Evolutionary conservation across 2,797 vertebrate genomes (phyloP).

Genomic region (Silurus lanzhouensis): DNA sequence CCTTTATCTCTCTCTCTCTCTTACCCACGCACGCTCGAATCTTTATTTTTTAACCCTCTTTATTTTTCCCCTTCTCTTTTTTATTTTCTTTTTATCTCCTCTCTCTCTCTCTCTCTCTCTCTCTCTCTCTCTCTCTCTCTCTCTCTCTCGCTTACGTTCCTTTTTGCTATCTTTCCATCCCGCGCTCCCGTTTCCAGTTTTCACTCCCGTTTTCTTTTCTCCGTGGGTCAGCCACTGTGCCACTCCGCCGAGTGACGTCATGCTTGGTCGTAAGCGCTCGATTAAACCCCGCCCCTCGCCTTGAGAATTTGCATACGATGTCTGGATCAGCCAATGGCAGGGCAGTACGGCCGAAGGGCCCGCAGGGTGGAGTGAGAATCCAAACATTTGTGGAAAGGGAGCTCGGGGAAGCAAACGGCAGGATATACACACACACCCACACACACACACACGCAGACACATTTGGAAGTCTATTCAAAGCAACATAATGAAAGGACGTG

Average conservation of each 20-base stretch:
- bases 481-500: neutral
- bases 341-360: slow-evolving; percentile 54
- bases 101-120: slow-evolving; percentile 50
- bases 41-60: neutral
- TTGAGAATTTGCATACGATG: slow-evolving; percentile 79
- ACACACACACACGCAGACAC: neutral
- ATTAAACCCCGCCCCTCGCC: slow-evolving; percentile 60
- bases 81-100: slow-evolving; percentile 41
- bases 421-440: neutral
- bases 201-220: slow-evolving; percentile 56
- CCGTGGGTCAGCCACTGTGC: slow-evolving; percentile 60
- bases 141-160: slow-evolving; percentile 45
- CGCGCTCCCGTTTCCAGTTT: slow-evolving; percentile 51
- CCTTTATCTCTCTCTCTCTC: slow-evolving; percentile 44
- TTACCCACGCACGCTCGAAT: slow-evolving; percentile 7
- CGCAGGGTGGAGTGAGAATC: slow-evolving; percentile 68
- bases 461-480: neutral
- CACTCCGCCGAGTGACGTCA: slow-evolving; percentile 82
- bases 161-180: slow-evolving; percentile 59
- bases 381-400: slow-evolving; percentile 72
- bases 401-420: slow-evolving; percentile 50
- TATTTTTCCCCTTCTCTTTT: neutral
- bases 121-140: slow-evolving; percentile 51
- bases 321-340: slow-evolving; percentile 72
- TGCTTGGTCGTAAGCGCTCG: slow-evolving; percentile 60